Conservation (phyloP, 2,888 invertebrate genomes). For the Conchocele bisecta region DNA sequence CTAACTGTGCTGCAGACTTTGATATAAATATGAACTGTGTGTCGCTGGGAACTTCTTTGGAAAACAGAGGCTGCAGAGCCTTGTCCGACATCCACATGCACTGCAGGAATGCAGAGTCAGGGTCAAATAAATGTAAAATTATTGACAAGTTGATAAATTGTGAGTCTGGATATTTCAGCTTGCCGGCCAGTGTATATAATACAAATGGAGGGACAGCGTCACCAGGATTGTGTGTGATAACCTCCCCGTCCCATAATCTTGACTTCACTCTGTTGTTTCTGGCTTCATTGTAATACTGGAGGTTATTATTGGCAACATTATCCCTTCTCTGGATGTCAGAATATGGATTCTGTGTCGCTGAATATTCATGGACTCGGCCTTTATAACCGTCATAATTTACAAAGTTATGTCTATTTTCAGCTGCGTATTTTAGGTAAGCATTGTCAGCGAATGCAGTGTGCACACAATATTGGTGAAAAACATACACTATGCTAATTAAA, state of each 20-base stretch:
- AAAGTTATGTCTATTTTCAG: too few relatives aligned
- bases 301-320: too few relatives aligned
- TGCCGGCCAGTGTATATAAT: slow-evolving; percentile 56
- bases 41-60: slow-evolving; percentile 15
- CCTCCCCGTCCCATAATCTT: slow-evolving; percentile 52
- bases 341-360: too few relatives aligned
- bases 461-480: too few relatives aligned
- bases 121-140: slow-evolving; percentile 62
- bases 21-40: slow-evolving; percentile 61
- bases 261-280: too few relatives aligned
- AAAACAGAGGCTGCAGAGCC: slow-evolving; percentile 39
- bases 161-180: slow-evolving; percentile 50
- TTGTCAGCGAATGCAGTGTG: too few relatives aligned
- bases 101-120: slow-evolving; percentile 63
- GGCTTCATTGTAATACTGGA: too few relatives aligned
- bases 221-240: slow-evolving; percentile 51
- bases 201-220: slow-evolving; percentile 49
- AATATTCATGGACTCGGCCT: too few relatives aligned
- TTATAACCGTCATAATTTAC: too few relatives aligned
- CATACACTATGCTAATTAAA: too few relatives aligned
- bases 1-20: slow-evolving; percentile 35
- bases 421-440: too few relatives aligned
- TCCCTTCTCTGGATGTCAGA: too few relatives aligned
- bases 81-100: slow-evolving; percentile 62
- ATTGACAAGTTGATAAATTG: slow-evolving; percentile 47